Evolutionary conservation across 23 tunicate genomes (phyloP).

Genomic region (Clavelina lepadiformis): DNA sequence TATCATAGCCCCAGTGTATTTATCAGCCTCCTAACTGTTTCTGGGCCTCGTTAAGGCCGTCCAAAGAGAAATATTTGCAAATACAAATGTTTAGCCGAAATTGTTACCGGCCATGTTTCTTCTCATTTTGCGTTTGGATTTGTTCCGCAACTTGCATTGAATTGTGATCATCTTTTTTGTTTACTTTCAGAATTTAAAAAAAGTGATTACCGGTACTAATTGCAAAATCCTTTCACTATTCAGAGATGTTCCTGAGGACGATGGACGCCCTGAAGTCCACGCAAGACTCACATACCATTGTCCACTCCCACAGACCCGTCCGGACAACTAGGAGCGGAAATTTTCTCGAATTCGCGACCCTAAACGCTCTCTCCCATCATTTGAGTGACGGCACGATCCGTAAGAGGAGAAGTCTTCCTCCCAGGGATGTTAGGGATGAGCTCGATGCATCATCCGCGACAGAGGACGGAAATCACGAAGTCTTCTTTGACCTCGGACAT

Average conservation of each 20-base stretch:
- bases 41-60: too few relatives aligned
- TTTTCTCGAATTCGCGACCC: conserved; percentile 50
- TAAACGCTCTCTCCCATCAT: conserved; percentile 38
- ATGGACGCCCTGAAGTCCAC: background rate
- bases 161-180: too few relatives aligned
- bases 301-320: conserved; percentile 20
- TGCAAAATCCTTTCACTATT: background rate
- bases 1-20: too few relatives aligned
- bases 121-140: too few relatives aligned
- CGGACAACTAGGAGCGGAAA: conserved; percentile 54
- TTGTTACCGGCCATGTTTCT: too few relatives aligned
- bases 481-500: conserved; percentile 71
- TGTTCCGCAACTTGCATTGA: too few relatives aligned
- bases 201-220: too few relatives aligned
- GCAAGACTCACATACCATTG: conserved; percentile 1
- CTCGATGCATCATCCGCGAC: conserved; percentile 45
- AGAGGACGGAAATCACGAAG: conserved; percentile 66
- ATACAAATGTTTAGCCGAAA: too few relatives aligned
- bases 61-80: too few relatives aligned
- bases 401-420: conserved; percentile 30
- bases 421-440: conserved; percentile 28
- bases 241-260: conserved; percentile 7
- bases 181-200: background rate
- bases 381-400: conserved; percentile 15
- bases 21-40: too few relatives aligned